A percentile compares a stretch with the other conserved stretches of the same genome.
Conservation (phyloP, 1,140 invertebrate species). For the Solenopsis fugax region DNA sequence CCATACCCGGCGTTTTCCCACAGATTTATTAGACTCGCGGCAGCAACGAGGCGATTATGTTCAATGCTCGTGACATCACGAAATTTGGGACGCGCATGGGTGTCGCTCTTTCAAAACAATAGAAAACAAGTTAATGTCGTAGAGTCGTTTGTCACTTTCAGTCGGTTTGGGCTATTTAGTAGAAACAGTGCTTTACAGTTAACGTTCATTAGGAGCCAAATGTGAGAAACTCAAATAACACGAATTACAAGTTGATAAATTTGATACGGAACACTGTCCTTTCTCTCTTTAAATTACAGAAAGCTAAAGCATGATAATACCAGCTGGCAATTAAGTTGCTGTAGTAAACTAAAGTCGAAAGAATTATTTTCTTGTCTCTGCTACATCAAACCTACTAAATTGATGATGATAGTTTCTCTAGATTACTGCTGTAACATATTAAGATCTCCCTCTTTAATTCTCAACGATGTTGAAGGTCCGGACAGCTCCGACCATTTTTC, state of each 20-base stretch:
- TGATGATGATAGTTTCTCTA: neutral
- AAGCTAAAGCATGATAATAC: neutral
- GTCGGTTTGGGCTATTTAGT: neutral
- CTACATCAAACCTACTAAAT: neutral
- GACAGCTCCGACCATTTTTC: conserved; percentile 1
- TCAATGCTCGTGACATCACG: conserved; percentile 19
- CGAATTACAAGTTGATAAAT: neutral
- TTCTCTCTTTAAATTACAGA: neutral
- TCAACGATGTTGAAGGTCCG: neutral
- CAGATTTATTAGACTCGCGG: conserved; percentile 26
- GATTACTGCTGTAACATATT: neutral
- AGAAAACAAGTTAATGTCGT: neutral
- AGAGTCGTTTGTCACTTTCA: neutral
- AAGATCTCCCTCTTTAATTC: neutral
- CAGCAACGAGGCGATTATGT: conserved; percentile 20
- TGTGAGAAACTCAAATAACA: neutral
- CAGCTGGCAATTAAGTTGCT: neutral
- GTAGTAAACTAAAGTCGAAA: neutral
- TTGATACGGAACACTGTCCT: neutral
- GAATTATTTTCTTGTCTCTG: neutral
- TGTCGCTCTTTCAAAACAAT: neutral
- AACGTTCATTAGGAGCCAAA: neutral
- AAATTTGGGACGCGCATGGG: neutral
- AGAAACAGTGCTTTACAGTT: neutral
- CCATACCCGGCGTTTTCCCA: conserved; percentile 61